Conservation (phyloP, 1,140 invertebrate genomes). For the Trinorchestia longiramus region DNA sequence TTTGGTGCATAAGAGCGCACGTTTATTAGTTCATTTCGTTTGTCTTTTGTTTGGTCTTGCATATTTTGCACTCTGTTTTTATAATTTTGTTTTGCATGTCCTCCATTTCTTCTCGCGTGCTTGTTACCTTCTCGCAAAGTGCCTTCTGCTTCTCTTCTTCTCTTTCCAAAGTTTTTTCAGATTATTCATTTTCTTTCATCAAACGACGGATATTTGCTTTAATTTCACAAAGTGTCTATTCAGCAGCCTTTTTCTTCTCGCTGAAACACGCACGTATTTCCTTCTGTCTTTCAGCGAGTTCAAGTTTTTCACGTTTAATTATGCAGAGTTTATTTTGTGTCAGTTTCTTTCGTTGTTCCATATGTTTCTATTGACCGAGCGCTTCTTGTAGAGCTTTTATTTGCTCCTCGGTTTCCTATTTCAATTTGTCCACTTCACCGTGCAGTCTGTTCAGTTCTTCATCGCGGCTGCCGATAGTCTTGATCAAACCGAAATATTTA, state of each 20-base stretch:
- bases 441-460: background rate
- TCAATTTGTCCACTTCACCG: background rate
- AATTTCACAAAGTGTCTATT: background rate
- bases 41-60: background rate
- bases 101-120: background rate
- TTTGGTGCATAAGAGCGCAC: background rate
- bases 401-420: background rate
- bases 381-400: background rate
- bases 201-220: background rate
- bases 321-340: background rate
- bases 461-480: slow-evolving; percentile 23
- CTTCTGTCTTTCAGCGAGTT: background rate
- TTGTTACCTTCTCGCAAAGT: background rate
- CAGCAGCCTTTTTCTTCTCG: slow-evolving; percentile 2
- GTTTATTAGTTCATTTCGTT: background rate
- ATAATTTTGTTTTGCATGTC: background rate
- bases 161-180: background rate
- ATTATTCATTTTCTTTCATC: background rate
- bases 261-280: background rate
- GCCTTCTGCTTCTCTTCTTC: background rate
- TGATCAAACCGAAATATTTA: slow-evolving; percentile 16
- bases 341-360: background rate
- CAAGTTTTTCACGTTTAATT: background rate
- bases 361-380: background rate
- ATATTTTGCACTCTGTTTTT: background rate